Percentiles rank a stretch among this genome's conserved stretches.
These are phyloP conservation scores for Pollenia griseotomentosa DNA, from an alignment of 2,888 invertebrate species.

Conservation along the genomic window DNA sequence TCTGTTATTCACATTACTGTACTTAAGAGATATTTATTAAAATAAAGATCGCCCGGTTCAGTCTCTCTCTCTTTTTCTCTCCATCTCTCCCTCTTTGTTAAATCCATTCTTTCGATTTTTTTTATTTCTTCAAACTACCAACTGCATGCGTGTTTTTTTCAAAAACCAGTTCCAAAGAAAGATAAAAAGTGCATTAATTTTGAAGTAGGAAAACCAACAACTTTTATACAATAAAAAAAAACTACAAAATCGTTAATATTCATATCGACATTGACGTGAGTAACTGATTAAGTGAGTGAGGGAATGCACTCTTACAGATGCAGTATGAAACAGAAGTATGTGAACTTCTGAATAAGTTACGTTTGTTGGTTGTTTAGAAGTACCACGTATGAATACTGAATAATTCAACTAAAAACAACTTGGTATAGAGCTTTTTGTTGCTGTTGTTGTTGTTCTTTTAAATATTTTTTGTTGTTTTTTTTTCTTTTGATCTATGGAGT, in stretches of 20 bases:
- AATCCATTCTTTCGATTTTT: neutral
- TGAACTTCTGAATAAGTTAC: conserved; percentile 42
- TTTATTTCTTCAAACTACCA: neutral
- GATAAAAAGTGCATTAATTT: conserved; percentile 35
- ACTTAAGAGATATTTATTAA: neutral
- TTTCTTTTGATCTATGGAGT: conserved; percentile 17
- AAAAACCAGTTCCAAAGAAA: conserved; percentile 65
- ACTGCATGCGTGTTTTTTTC: conserved; percentile 40
- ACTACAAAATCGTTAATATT: conserved; percentile 66
- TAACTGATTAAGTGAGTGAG: conserved; percentile 56
- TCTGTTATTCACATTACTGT: neutral
- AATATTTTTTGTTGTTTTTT: neutral
- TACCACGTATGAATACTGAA: conserved; percentile 34
- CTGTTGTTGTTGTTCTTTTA: neutral
- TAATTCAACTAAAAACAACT: conserved; percentile 44
- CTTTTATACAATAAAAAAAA: conserved; percentile 12
- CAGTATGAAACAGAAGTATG: conserved; percentile 7
- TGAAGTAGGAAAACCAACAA: conserved; percentile 39
- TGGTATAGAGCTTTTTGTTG: conserved; percentile 18
- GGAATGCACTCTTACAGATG: conserved; percentile 46
- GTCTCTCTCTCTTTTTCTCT: neutral
- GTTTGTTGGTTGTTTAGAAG: neutral
- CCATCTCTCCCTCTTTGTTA: neutral
- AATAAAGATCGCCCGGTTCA: neutral
- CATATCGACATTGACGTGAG: conserved; percentile 68